Evolutionary conservation across 2,797 vertebrate genomes (phyloP).

Genomic region (Sebastiscus tertius): DNA sequence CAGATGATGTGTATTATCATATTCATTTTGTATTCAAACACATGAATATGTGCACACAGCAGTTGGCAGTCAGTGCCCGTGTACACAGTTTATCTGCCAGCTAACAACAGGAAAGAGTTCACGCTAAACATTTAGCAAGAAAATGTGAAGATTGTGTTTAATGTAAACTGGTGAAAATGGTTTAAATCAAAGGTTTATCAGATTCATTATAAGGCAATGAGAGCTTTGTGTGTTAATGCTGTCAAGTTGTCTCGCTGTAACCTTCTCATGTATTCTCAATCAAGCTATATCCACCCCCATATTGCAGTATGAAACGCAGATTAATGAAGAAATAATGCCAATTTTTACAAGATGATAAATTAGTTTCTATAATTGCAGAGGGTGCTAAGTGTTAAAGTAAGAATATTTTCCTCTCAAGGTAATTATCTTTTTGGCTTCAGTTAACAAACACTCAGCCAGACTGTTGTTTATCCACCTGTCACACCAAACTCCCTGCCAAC

Average conservation of each 20-base stretch:
- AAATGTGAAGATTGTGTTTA: background rate
- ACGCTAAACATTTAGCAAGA: background rate
- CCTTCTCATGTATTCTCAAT: background rate
- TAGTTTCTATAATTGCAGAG: background rate
- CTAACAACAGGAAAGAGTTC: background rate
- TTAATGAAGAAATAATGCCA: background rate
- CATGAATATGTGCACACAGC: background rate
- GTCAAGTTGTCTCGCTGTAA: background rate
- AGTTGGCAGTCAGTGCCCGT: background rate
- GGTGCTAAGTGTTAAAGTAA: background rate
- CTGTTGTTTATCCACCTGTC: conserved; percentile 33
- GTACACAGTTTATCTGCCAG: background rate
- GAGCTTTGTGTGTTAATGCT: background rate
- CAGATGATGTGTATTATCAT: conserved; percentile 32
- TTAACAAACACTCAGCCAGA: conserved; percentile 15
- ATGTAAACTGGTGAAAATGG: background rate
- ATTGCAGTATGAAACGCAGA: background rate
- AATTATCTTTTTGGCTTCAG: conserved; percentile 35
- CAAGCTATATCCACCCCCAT: background rate
- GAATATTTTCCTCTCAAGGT: conserved; percentile 11
- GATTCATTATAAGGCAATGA: background rate
- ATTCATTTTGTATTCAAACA: conserved; percentile 6
- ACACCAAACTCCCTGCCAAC: conserved; percentile 3
- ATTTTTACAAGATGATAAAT: background rate
- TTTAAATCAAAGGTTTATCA: background rate